Base-by-base conservation (phyloP, 2,113 vertebrate genomes). In the Recurvirostra avosetta region DNA sequence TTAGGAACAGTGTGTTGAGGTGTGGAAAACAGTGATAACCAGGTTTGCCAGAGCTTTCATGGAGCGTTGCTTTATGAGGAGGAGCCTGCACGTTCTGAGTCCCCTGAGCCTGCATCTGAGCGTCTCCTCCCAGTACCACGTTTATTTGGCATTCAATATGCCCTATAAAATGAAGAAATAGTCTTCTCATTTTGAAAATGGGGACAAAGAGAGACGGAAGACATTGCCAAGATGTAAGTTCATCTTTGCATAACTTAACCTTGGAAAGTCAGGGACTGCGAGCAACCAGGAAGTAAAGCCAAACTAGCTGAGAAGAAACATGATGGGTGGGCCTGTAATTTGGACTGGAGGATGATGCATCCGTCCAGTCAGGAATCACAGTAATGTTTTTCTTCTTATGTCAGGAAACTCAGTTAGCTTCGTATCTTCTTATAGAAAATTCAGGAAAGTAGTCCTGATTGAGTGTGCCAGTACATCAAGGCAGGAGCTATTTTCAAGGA, bases 141-240 rank as follows among this genome's bases (percentile, higher is more conserved):
- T 62, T 65, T 66, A 59, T 83, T 21, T 86, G 36, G 29, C 41
- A 45, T 73, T 68, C 40, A 40, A 1, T 30, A 7, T 67, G 32
- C 5, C n/a, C 49, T 34, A 15, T 10, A 45, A 88, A 88, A 61
- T 2, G 5, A 62, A 68, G n/a, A 76, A 90, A 43, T 11, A 50
- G 3, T 41, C 38, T 62, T 58, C 25, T 88, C 6, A 76, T 86
- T 76, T 94, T 94, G 72, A 50, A 96, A 92, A 84, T n/a, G 27
- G 17, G 47, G 20, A 76, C 82, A 82, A 43, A 90, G 74, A 67
- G 50, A 73, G 53, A 65, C 3, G 3, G 75, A 83, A 77, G 34
- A 27, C 17, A 15, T 66, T 70, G 75, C 82, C 86, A 92, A 90
- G 34, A 38, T 45, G 40, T 61, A 76, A 85, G 15, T 55, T 91